phyloP scores from a whole-genome alignment of 2,113 vertebrate genomes.

The Potamarius usumacintae region DNA sequence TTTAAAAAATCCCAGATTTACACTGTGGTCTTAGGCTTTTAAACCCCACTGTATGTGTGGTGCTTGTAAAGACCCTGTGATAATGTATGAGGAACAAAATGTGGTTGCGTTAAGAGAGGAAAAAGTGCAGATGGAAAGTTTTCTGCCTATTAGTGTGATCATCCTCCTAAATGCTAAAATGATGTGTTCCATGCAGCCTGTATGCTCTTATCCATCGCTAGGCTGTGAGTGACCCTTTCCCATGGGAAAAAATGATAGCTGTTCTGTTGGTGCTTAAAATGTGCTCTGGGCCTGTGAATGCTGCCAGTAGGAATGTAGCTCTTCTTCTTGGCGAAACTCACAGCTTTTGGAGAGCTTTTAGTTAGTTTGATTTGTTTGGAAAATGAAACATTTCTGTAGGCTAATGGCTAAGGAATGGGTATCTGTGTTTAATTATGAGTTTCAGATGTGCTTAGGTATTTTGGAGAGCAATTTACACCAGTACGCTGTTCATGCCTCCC shows the following conservation, averaged over 20 bases:
- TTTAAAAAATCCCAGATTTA: neutral
- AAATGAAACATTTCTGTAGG: slow-evolving; percentile 48
- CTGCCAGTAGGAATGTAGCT: slow-evolving; percentile 6
- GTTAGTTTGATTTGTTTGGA: slow-evolving; percentile 52
- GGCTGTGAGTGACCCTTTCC: slow-evolving; percentile 45
- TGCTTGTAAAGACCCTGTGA: neutral
- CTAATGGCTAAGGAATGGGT: slow-evolving; percentile 58
- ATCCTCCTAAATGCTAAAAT: slow-evolving; percentile 1
- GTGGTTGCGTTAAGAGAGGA: slow-evolving; percentile 20
- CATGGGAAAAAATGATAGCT: slow-evolving; percentile 54
- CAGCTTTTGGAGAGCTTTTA: slow-evolving; percentile 28
- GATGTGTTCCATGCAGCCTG: neutral
- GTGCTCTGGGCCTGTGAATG: slow-evolving; percentile 9
- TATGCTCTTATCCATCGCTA: slow-evolving; percentile 42
- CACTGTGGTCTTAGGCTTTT: neutral
- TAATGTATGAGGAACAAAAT: neutral
- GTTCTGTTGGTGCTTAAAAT: slow-evolving; percentile 30
- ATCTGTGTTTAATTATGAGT: slow-evolving; percentile 46
- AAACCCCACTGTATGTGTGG: neutral
- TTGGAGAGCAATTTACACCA: slow-evolving; percentile 45
- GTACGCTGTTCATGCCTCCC: neutral
- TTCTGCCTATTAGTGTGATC: slow-evolving; percentile 57
- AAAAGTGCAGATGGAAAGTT: slow-evolving; percentile 63
- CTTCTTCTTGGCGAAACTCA: slow-evolving; percentile 19
- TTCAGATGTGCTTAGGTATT: slow-evolving; percentile 30